phyloP scores from a whole-genome alignment of 2,888 invertebrate genomes.

The Morpho achilles region DNA sequence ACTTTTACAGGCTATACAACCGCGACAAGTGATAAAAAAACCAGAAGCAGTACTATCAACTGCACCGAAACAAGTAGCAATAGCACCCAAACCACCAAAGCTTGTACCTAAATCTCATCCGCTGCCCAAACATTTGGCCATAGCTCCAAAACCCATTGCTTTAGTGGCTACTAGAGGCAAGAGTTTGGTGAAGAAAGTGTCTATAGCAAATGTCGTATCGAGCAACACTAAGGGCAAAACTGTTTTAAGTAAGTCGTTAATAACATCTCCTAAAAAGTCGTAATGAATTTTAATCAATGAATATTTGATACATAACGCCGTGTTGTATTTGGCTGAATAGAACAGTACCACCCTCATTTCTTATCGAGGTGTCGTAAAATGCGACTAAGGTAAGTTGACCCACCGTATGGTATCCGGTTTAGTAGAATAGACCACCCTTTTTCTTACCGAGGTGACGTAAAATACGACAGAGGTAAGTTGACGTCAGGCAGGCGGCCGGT shows the following conservation, averaged over 20 bases:
- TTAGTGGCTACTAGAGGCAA: conserved; percentile 38
- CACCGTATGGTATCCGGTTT: too few species aligned
- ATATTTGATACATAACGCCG: too few species aligned
- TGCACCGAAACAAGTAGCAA: conserved; percentile 63
- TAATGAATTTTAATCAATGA: too few species aligned
- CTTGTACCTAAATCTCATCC: conserved; percentile 37
- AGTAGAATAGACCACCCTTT: too few species aligned
- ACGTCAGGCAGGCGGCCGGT: too few species aligned
- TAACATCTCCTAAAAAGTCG: too few species aligned
- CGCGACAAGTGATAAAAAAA: conserved; percentile 34
- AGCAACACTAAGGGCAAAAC: conserved; percentile 43
- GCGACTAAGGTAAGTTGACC: too few species aligned
- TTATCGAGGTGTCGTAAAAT: too few species aligned
- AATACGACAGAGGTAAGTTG: too few species aligned
- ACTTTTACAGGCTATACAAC: conserved; percentile 37
- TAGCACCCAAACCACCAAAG: conserved; percentile 69
- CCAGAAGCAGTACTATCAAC: conserved; percentile 33
- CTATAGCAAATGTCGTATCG: conserved; percentile 41
- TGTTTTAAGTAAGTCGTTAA: conserved; percentile 45
- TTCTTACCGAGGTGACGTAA: too few species aligned
- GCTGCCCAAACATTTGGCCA: conserved; percentile 43
- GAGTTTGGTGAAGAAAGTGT: conserved; percentile 44
- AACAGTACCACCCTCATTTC: too few species aligned
- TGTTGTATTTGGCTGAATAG: too few species aligned
- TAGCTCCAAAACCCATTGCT: conserved; percentile 57